These are phyloP conservation scores for Menidia menidia DNA, from an alignment of 2,797 vertebrate genomes.

Conservation along the genomic window DNA sequence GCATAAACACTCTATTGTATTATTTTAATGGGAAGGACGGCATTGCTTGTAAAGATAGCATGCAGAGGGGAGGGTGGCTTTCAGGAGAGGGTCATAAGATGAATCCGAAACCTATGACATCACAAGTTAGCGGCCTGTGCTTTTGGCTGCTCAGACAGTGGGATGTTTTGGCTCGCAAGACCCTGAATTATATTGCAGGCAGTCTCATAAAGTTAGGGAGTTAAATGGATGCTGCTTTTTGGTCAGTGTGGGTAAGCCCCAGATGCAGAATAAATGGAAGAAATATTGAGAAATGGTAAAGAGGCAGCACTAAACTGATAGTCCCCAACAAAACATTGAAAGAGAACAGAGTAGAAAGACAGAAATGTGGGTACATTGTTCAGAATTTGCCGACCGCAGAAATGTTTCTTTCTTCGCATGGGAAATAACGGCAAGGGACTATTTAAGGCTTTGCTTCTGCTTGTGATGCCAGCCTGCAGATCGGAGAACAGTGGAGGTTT, in stretches of 20 bases:
- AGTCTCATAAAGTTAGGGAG: conserved; percentile 51
- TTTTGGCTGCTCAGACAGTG: conserved; percentile 5
- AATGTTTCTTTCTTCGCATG: conserved; percentile 47
- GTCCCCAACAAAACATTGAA: conserved; percentile 27
- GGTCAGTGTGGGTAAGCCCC: conserved; percentile 70
- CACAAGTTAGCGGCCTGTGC: conserved; percentile 15
- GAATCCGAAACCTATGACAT: conserved; percentile 27
- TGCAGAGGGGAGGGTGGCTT: background rate
- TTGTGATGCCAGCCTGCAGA: conserved; percentile 73
- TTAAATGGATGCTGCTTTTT: conserved; percentile 54
- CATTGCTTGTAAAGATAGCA: conserved; percentile 1
- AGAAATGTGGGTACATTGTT: conserved; percentile 39
- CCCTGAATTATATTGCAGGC: conserved; percentile 66
- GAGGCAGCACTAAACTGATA: conserved; percentile 12
- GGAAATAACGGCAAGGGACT: conserved; percentile 38
- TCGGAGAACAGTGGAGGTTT: conserved; percentile 55
- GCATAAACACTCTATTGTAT: conserved; percentile 7
- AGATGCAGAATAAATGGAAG: too few relatives aligned
- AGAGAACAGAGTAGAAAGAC: conserved; percentile 42
- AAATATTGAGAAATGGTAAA: conserved; percentile 16
- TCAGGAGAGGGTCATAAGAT: conserved; percentile 23
- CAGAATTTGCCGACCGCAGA: conserved; percentile 41
- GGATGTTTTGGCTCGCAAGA: conserved; percentile 21
- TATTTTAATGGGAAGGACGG: conserved; percentile 4
- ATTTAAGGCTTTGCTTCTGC: conserved; percentile 58